A percentile compares a stretch with the other conserved stretches of the same genome.
Conservation (phyloP, 2,888 invertebrate genomes). For the Diadromus collaris region DNA sequence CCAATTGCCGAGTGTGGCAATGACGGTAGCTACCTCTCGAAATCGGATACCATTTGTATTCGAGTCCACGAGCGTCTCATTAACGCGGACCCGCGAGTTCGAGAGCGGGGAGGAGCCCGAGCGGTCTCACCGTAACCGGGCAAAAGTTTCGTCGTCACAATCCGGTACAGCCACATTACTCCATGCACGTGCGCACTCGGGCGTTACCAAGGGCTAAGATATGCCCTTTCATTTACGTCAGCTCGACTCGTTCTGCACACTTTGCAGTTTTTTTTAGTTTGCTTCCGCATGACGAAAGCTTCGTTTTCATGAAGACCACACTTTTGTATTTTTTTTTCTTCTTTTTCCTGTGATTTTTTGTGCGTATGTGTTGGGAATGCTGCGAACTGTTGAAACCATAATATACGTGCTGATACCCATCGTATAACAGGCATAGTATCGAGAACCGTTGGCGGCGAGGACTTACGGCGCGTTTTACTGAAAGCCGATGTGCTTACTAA, state of each 20-base stretch:
- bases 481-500: slow-evolving; percentile 42
- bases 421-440: slow-evolving; percentile 44
- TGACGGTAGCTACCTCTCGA: slow-evolving; percentile 56
- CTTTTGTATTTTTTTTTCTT: background rate
- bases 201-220: slow-evolving; percentile 1
- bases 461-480: slow-evolving; percentile 16
- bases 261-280: background rate
- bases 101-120: slow-evolving; percentile 33
- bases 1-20: slow-evolving; percentile 57
- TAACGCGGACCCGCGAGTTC: slow-evolving; percentile 58
- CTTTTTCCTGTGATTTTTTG: background rate
- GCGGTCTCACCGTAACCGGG: slow-evolving; percentile 11
- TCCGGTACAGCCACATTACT: slow-evolving; percentile 3
- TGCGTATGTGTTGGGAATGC: background rate
- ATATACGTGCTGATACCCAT: background rate
- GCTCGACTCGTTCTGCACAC: too few species aligned
- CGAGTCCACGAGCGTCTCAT: slow-evolving; percentile 60
- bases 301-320: too few species aligned
- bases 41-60: slow-evolving; percentile 62
- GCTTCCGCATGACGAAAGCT: too few species aligned
- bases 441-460: slow-evolving; percentile 14
- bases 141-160: slow-evolving; percentile 22
- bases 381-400: background rate
- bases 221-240: background rate
- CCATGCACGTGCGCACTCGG: background rate